phyloP scores from a whole-genome alignment of 2,113 vertebrate genomes.

The Garra rufa region DNA sequence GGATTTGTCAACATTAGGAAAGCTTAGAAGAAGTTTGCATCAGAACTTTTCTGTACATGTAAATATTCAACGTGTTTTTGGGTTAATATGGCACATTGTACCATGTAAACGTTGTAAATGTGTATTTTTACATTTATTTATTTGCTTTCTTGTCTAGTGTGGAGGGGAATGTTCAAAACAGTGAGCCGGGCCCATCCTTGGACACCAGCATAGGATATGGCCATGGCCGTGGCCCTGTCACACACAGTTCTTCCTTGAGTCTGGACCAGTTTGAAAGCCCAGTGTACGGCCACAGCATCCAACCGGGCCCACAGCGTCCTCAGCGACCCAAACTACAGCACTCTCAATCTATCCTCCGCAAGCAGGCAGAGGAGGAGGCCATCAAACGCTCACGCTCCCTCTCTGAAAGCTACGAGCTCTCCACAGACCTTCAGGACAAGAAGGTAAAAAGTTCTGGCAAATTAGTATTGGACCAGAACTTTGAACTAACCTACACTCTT shows the following conservation, averaged over 20 bases:
- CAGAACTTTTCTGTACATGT: background rate
- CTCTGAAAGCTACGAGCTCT: slow-evolving; percentile 99
- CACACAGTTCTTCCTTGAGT: slow-evolving; percentile 86
- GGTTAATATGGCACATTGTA: background rate
- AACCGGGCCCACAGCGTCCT: slow-evolving; percentile 84
- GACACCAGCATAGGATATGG: slow-evolving; percentile 85
- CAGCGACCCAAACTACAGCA: slow-evolving; percentile 94
- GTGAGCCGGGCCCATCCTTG: slow-evolving; percentile 86
- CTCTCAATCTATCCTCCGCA: slow-evolving; percentile 93
- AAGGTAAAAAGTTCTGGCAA: slow-evolving; percentile 79
- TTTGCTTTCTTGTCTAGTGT: slow-evolving; percentile 76
- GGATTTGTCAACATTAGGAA: background rate
- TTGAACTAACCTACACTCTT: background rate
- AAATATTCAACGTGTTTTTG: no score
- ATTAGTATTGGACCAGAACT: background rate
- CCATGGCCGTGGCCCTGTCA: slow-evolving; percentile 85
- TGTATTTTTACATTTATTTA: background rate
- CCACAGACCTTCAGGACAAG: slow-evolving; percentile 97
- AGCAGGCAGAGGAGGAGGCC: slow-evolving; percentile 97
- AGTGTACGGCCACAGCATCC: slow-evolving; percentile 81
- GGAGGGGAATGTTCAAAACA: slow-evolving; percentile 91
- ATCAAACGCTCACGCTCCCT: slow-evolving; percentile 95
- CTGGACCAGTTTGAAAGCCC: slow-evolving; percentile 89
- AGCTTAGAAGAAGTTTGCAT: background rate
- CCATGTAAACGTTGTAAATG: background rate